Percentiles rank a stretch among this genome's conserved stretches.
phyloP scores from a whole-genome alignment of 2,797 vertebrate genomes.

The Monodelphis domestica region DNA sequence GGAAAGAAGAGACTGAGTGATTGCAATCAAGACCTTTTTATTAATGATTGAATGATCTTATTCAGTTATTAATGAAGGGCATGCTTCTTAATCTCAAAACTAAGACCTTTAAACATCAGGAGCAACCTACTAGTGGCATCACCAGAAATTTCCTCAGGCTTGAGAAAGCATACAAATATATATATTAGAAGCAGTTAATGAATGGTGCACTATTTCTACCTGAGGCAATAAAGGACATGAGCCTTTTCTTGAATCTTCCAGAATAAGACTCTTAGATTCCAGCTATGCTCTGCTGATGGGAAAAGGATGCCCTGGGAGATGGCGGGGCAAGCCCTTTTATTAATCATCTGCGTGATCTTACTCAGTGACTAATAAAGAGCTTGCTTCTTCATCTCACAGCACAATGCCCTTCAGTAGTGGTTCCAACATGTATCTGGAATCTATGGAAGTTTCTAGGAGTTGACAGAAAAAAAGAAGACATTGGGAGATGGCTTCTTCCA shows the following conservation, averaged over 20 bases:
- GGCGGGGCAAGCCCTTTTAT: background rate
- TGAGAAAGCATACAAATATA: background rate
- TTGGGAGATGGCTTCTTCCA: background rate
- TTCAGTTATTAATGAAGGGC: background rate
- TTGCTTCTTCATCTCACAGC: background rate
- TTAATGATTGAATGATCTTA: background rate
- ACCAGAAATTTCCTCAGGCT: background rate
- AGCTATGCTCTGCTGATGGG: background rate
- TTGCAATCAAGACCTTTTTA: background rate
- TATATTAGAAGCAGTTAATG: background rate
- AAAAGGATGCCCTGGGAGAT: background rate
- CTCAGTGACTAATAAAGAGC: background rate
- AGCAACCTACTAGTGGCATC: background rate
- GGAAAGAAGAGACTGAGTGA: background rate
- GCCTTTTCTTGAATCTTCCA: background rate
- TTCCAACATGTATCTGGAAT: background rate
- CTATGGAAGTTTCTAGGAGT: background rate
- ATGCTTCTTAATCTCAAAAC: background rate
- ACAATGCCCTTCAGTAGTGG: background rate
- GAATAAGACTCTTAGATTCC: background rate
- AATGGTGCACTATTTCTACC: background rate
- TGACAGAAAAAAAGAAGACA: background rate
- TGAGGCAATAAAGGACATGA: background rate
- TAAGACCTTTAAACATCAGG: background rate
- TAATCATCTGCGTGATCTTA: background rate